These are phyloP conservation scores for Trichomalopsis sarcophagae DNA, from an alignment of 1,140 invertebrate species.

Conservation along the genomic window DNA sequence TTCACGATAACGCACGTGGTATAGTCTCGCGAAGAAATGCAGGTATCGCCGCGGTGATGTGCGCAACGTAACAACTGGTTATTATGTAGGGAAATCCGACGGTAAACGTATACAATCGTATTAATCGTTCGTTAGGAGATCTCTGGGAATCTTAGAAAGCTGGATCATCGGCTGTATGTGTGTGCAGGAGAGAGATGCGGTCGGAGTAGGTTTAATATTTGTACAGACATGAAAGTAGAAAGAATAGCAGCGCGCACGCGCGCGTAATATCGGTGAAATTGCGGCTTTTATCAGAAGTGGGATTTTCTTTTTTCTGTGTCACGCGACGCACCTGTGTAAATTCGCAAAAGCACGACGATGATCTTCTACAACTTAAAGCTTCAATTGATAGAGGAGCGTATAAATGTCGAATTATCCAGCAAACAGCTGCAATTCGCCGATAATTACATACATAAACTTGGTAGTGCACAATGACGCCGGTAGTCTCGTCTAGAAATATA, in stretches of 20 bases:
- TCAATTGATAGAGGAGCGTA: too few relatives aligned
- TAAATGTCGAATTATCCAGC: too few relatives aligned
- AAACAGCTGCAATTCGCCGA: too few relatives aligned
- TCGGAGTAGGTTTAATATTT: conserved; percentile 5
- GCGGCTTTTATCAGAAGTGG: neutral
- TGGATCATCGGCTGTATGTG: neutral
- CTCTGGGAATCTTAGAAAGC: conserved; percentile 5
- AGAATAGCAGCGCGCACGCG: neutral
- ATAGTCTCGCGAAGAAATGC: neutral
- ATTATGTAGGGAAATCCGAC: neutral
- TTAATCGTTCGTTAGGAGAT: conserved; percentile 6
- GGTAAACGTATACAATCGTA: neutral
- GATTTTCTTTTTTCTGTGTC: neutral
- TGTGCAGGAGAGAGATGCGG: neutral
- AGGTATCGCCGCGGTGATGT: neutral
- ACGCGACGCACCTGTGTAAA: too few relatives aligned
- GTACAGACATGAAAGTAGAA: neutral
- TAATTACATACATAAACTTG: too few relatives aligned
- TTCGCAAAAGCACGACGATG: too few relatives aligned
- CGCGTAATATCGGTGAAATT: neutral
- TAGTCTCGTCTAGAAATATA: too few relatives aligned
- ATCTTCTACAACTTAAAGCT: too few relatives aligned
- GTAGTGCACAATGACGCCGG: too few relatives aligned
- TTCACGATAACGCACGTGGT: neutral
- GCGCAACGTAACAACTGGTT: neutral